Conservation (phyloP, 2,888 invertebrate genomes). For the Apodemia zela region DNA sequence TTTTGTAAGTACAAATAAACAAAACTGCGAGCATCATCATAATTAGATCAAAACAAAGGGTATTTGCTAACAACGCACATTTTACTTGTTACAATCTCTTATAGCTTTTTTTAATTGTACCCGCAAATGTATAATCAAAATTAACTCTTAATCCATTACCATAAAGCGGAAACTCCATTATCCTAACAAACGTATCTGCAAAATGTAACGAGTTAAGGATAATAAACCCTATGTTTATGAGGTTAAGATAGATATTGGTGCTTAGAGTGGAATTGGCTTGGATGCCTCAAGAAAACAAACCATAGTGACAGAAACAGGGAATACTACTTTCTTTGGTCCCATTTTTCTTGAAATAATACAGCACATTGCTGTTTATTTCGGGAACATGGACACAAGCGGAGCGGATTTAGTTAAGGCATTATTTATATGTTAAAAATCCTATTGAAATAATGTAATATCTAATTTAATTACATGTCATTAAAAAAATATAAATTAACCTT, state of each 20-base stretch:
- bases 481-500: too few relatives aligned
- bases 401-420: conserved; percentile 24
- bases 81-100: conserved; percentile 26
- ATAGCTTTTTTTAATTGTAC: conserved; percentile 30
- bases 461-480: too few relatives aligned
- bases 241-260: conserved; percentile 1
- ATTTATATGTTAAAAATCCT: too few relatives aligned
- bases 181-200: conserved; percentile 3
- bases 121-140: conserved; percentile 1
- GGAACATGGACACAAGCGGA: conserved; percentile 25
- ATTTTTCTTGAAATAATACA: conserved; percentile 46
- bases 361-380: conserved; percentile 35
- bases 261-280: conserved; percentile 16
- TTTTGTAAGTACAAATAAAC: conserved; percentile 6
- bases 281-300: conserved; percentile 37
- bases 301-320: conserved; percentile 43
- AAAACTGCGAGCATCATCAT: conserved; percentile 24
- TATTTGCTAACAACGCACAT: conserved; percentile 21
- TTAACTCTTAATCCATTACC: conserved; percentile 16
- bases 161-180: conserved; percentile 8
- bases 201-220: conserved; percentile 5
- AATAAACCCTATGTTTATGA: conserved; percentile 4
- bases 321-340: conserved; percentile 44
- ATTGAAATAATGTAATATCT: too few relatives aligned
- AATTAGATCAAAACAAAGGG: conserved; percentile 27